A percentile compares a stretch with the other conserved stretches of the same genome.
Evolutionary conservation across 2,888 invertebrate species (phyloP).

Genomic region (Proisotoma minuta): DNA sequence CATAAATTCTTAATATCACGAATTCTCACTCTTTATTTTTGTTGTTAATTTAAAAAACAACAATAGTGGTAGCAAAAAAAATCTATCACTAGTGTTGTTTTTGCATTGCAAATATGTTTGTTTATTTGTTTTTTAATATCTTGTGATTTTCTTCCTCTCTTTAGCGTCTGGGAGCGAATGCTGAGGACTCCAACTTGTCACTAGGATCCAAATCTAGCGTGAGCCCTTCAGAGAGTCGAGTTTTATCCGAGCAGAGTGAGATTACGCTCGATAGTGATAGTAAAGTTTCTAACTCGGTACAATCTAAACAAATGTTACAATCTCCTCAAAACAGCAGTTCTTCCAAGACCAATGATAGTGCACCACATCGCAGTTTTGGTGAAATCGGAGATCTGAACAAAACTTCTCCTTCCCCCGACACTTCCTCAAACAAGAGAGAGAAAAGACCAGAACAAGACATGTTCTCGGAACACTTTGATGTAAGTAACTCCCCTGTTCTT

Average conservation of each 20-base stretch:
- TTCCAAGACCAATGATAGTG: constrained; percentile 19
- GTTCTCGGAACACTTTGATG: constrained; percentile 68
- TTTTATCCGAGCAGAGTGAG: constrained; percentile 47
- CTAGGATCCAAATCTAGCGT: constrained; percentile 39
- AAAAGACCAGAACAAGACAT: constrained; percentile 87
- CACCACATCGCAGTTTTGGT: neutral
- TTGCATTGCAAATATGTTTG: neutral
- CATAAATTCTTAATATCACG: too few relatives aligned
- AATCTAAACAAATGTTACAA: constrained; percentile 47
- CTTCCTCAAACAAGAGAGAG: too few relatives aligned
- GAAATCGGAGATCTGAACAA: neutral
- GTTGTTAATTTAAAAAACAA: neutral
- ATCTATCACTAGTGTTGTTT: neutral
- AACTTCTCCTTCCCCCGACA: neutral
- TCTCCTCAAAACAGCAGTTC: constrained; percentile 46
- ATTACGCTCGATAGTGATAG: constrained; percentile 48
- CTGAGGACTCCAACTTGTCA: constrained; percentile 57
- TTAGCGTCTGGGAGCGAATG: constrained; percentile 58
- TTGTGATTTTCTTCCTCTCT: too few relatives aligned
- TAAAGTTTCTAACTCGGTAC: constrained; percentile 47
- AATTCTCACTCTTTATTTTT: too few relatives aligned
- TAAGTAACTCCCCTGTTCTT: constrained; percentile 53
- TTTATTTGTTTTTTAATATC: neutral
- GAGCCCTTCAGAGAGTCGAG: constrained; percentile 39
- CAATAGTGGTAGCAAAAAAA: neutral